Evolutionary conservation across 2,797 vertebrate species (phyloP), one percentile per base, ranked within the genome.

Genomic region (Paguma larvata): DNA sequence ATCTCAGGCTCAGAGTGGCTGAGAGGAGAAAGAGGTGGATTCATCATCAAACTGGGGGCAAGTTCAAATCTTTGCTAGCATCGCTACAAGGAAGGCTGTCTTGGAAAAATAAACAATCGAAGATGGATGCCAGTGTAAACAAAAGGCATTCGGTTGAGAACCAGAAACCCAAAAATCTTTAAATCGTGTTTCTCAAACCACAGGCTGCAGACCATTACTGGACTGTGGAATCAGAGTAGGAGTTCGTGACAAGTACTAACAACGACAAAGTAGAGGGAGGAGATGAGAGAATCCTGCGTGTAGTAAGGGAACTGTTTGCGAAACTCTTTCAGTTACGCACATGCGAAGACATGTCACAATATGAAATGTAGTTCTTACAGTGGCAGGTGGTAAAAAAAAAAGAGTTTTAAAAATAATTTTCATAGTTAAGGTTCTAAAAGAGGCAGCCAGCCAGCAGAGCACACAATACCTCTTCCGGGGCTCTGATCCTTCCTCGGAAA

Each of bases 81-180:
- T 4, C 53, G 48, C 16, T 67, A 46, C 25, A 53, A 75, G 59
- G 83, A 92, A 90, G 51, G 65, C 27, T 38, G 56, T 73, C 68
- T 63, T 6, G 41, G 85, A 44, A 88, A 86, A 84, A 78, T 67
- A 72, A 89, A 79, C 16, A 70, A 63, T 11, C 38, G 3, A 15
- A 70, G 23, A 63, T 27, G 32, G 23, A 38, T 79, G 21, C 41
- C 15, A 44, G 13, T 56, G 34, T 65, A 34, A 95, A 23, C 72
- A 72, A 68, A 82, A 87, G 51, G 15, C 56, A 85, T 30, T 67
- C 78, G 67, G 34, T 0, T 63, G 30, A 80, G 30, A 90, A 95
- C 21, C n/a, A 82, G 77, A 93, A 73, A 95, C 23, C 79, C 15
- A 59, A 51, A 91, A 85, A 46, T 46, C 32, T 96, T 82, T 67